phyloP scores from a whole-genome alignment of 2,797 vertebrate genomes.

The Syncerus caffer region DNA sequence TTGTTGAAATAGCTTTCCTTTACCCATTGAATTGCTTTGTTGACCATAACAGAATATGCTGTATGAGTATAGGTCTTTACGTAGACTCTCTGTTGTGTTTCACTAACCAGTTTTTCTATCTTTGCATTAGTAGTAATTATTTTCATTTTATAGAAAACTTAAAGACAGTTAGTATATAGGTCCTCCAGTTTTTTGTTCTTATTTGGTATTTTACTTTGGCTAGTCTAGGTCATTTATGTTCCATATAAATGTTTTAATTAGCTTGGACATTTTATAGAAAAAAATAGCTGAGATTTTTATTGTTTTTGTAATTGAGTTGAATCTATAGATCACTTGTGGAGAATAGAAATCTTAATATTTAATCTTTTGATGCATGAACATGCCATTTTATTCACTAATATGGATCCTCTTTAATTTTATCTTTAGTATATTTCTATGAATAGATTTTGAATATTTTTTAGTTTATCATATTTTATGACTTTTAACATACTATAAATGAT shows the following conservation, averaged over 20 bases:
- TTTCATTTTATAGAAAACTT: neutral
- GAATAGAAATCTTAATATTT: neutral
- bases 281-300: neutral
- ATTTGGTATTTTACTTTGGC: neutral
- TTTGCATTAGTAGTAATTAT: neutral
- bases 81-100: neutral
- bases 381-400: neutral
- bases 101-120: neutral
- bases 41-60: neutral
- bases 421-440: neutral
- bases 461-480: neutral
- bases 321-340: neutral
- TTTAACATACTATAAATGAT: neutral
- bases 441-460: neutral
- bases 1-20: neutral
- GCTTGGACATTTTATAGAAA: neutral
- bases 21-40: neutral
- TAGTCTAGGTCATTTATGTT: neutral
- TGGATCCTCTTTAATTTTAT: neutral
- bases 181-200: neutral
- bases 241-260: neutral
- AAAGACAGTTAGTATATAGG: neutral
- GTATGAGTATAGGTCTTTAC: neutral
- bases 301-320: neutral
- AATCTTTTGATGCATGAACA: neutral